Evolutionary conservation across 1,140 invertebrate genomes (phyloP).

Genomic region (Fopius arisanus): DNA sequence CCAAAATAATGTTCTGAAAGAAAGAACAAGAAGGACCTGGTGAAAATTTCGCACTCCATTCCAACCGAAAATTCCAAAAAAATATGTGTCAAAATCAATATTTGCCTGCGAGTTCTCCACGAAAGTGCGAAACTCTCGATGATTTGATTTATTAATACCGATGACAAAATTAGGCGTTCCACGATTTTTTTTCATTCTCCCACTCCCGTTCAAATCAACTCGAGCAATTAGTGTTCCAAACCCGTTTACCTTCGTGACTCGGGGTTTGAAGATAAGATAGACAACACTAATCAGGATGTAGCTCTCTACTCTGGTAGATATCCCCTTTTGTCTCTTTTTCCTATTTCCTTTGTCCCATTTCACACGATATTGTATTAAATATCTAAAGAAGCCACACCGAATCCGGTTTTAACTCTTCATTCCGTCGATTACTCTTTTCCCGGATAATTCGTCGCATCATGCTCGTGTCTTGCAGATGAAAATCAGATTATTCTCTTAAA

Average conservation of each 20-base stretch:
- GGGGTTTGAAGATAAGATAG: neutral
- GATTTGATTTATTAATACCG: too few relatives aligned
- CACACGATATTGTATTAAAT: conserved; percentile 11
- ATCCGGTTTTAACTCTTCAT: neutral
- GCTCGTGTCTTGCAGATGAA: too few relatives aligned
- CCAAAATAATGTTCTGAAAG: conserved; percentile 1
- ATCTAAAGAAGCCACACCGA: neutral
- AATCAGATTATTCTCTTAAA: too few relatives aligned
- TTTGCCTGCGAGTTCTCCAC: too few relatives aligned
- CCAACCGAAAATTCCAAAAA: neutral
- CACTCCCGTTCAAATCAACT: conserved; percentile 12
- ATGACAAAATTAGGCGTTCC: neutral
- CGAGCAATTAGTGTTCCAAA: conserved; percentile 28
- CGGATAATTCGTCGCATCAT: neutral
- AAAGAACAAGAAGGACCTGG: neutral
- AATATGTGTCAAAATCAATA: neutral
- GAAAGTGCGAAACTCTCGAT: too few relatives aligned
- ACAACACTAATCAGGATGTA: conserved; percentile 1
- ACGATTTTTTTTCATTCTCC: neutral
- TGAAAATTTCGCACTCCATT: too few relatives aligned
- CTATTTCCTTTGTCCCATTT: conserved; percentile 28
- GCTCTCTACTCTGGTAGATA: neutral
- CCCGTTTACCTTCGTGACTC: conserved; percentile 21
- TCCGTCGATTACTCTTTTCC: neutral
- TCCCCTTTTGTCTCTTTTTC: neutral